Evolutionary conservation across 2,888 invertebrate genomes (phyloP).

Genomic region (Phoronis australis): DNA sequence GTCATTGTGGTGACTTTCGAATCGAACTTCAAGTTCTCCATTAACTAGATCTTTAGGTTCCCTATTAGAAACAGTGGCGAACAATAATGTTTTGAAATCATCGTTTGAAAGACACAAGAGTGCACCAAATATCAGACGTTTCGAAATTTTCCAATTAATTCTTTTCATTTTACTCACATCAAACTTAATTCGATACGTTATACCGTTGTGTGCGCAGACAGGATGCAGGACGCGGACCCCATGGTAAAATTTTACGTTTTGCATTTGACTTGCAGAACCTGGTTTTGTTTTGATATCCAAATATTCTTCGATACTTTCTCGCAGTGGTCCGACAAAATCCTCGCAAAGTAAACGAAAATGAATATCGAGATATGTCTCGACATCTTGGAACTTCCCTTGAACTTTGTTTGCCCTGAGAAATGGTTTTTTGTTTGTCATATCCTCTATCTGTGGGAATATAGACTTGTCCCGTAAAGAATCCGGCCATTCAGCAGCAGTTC

Average conservation of each 20-base stretch:
- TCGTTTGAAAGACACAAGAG: conserved; percentile 68
- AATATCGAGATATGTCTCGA: conserved; percentile 69
- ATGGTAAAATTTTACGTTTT: conserved; percentile 31
- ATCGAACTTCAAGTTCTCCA: conserved; percentile 30
- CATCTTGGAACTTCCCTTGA: conserved; percentile 61
- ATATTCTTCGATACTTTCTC: conserved; percentile 63
- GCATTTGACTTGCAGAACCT: conserved; percentile 3
- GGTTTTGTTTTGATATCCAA: conserved; percentile 23
- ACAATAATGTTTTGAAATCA: conserved; percentile 64
- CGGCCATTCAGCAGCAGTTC: too few relatives aligned
- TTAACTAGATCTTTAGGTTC: conserved; percentile 23
- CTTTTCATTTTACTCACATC: conserved; percentile 15
- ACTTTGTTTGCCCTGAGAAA: conserved; percentile 61
- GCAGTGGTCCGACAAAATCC: conserved; percentile 71
- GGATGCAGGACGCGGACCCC: conserved; percentile 32
- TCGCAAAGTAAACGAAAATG: conserved; percentile 75
- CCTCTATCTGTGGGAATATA: conserved; percentile 43
- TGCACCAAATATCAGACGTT: conserved; percentile 67
- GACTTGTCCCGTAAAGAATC: conserved; percentile 50
- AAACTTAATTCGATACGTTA: conserved; percentile 30
- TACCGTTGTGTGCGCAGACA: conserved; percentile 23
- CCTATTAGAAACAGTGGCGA: conserved; percentile 59
- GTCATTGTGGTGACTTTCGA: conserved; percentile 15
- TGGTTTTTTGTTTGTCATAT: conserved; percentile 39
- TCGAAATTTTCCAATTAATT: conserved; percentile 55